A percentile compares a stretch with the other conserved stretches of the same genome.
Conservation (phyloP, 1,140 invertebrate genomes). For the Patella vulgata region DNA sequence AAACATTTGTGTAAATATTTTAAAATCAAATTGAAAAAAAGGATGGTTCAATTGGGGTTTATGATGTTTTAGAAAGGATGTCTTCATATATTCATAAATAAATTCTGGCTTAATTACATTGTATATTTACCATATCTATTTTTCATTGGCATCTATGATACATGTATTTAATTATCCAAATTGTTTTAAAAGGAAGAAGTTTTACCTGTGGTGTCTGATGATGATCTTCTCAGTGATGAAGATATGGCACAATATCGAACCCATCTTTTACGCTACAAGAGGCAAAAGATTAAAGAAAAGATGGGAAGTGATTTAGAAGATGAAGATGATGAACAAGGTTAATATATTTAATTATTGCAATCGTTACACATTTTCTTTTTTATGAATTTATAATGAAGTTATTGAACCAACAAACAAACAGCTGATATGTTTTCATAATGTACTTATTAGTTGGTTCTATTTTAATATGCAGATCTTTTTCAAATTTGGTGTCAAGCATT, state of each 20-base stretch:
- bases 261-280: slow-evolving; percentile 28
- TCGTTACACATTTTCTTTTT: not conserved
- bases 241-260: slow-evolving; percentile 35
- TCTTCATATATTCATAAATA: no score
- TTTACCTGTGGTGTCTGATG: slow-evolving; percentile 44
- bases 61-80: no score
- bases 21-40: no score
- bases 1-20: no score
- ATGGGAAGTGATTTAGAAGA: slow-evolving; percentile 43
- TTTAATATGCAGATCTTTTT: not conserved
- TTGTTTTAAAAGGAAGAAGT: slow-evolving; percentile 43
- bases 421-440: not conserved
- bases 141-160: no score
- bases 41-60: no score
- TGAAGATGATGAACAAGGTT: slow-evolving; percentile 30
- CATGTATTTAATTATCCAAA: no score
- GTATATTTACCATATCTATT: no score
- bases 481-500: no score
- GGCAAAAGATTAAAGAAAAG: slow-evolving; percentile 25
- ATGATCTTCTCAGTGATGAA: slow-evolving; percentile 40
- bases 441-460: not conserved
- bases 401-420: slow-evolving; percentile 1
- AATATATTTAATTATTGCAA: slow-evolving; percentile 4
- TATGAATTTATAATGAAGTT: not conserved
- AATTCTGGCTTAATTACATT: no score